A percentile compares a stretch with the other conserved stretches of the same genome.
Conservation (phyloP, 2,888 invertebrate genomes). For the Drosophila meridiana region DNA sequence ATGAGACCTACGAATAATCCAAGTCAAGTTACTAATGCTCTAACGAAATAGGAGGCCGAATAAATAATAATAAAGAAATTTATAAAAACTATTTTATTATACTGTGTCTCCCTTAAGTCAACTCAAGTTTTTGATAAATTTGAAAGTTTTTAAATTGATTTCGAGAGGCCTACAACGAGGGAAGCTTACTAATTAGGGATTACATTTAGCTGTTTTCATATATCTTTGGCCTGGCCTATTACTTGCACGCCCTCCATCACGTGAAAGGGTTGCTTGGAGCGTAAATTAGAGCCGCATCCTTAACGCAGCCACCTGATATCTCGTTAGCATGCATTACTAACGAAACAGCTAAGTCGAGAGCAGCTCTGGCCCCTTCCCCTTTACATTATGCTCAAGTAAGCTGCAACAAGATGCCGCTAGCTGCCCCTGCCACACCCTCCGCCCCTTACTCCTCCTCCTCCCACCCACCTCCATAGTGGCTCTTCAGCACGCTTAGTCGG, state of each 20-base stretch:
- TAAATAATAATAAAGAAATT: not conserved
- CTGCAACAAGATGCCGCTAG: conserved; percentile 53
- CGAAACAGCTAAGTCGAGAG: conserved; percentile 39
- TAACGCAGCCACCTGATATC: conserved; percentile 69
- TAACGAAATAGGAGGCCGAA: too few relatives aligned
- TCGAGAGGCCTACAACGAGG: not conserved
- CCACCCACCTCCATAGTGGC: conserved; percentile 42
- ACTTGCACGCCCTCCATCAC: not conserved
- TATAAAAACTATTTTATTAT: not conserved
- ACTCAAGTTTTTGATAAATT: not conserved
- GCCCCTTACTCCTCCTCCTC: too few relatives aligned
- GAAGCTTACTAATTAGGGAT: not conserved
- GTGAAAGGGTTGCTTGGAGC: conserved; percentile 37
- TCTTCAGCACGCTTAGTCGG: conserved; percentile 66
- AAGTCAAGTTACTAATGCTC: too few relatives aligned
- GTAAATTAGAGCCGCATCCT: conserved; percentile 40
- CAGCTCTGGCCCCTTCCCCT: not conserved
- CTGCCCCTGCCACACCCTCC: too few relatives aligned
- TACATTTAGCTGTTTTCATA: not conserved
- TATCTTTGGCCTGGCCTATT: not conserved
- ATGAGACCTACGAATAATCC: too few relatives aligned
- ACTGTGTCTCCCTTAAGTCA: not conserved
- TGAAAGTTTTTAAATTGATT: not conserved
- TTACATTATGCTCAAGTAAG: conserved; percentile 37
- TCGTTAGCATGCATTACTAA: conserved; percentile 76